Percentiles rank a stretch among this genome's conserved stretches.
phyloP scores from a whole-genome alignment of 64 coral and sea anemone species.

The Stichodactyla helianthus region DNA sequence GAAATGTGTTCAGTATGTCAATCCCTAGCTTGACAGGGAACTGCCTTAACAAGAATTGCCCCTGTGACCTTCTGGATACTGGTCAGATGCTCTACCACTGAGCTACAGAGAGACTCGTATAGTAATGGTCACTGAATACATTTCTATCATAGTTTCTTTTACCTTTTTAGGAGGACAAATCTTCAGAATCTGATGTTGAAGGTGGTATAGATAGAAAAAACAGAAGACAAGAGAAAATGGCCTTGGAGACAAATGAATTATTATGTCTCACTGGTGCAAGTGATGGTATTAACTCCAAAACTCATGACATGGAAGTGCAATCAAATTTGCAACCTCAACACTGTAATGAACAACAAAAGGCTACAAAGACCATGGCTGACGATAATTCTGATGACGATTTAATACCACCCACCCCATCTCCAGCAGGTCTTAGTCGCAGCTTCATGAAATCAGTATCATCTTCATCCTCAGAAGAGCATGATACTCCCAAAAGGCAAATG shows the following conservation, averaged over 20 bases:
- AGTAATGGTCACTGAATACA: no score
- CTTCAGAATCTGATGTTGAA: not conserved
- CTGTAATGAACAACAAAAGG: not conserved
- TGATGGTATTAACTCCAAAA: not conserved
- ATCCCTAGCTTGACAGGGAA: no score
- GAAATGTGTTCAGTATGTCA: no score
- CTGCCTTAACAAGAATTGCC: no score
- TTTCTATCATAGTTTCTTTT: not conserved
- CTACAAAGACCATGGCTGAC: not conserved
- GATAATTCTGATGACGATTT: constrained; percentile 50
- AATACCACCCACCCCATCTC: constrained; percentile 57
- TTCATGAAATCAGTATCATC: not conserved
- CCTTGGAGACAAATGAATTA: not conserved
- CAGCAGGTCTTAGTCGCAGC: constrained; percentile 2
- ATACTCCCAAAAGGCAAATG: not conserved
- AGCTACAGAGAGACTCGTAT: no score
- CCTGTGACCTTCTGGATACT: no score
- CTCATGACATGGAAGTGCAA: not conserved
- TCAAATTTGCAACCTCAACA: not conserved
- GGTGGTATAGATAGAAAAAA: not conserved
- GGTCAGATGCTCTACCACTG: no score
- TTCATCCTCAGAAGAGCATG: not conserved
- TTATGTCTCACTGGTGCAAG: not conserved
- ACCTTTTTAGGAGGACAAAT: not conserved
- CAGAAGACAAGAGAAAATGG: not conserved